Evolutionary conservation across 1,140 invertebrate species (phyloP).

Genomic region (Drosophila pseudoananassae): DNA sequence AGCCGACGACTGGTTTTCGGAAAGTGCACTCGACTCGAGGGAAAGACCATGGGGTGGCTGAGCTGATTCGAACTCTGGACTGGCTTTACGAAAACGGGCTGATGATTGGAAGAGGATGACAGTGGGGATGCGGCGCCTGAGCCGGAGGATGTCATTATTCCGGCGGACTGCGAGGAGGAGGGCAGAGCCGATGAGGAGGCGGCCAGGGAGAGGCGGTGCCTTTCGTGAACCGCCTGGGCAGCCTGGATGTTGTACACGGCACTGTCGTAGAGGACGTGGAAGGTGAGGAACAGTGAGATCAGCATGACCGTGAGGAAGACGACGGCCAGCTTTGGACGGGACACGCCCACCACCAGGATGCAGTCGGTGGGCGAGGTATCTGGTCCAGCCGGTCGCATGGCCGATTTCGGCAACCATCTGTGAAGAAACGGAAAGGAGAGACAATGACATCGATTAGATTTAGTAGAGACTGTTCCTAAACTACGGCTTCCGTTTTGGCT

Average conservation of each 20-base stretch:
- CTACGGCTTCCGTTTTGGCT: conserved; percentile 30
- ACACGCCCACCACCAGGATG: conserved; percentile 91
- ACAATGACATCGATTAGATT: conserved; percentile 36
- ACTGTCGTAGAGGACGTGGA: conserved; percentile 92
- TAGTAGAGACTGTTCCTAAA: not conserved
- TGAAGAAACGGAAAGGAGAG: conserved; percentile 1
- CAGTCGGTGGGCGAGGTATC: conserved; percentile 89
- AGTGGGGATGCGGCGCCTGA: conserved; percentile 18
- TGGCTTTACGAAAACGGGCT: conserved; percentile 72
- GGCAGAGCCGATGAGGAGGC: conserved; percentile 46
- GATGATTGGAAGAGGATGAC: conserved; percentile 50
- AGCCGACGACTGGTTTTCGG: conserved; percentile 85
- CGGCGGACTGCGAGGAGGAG: conserved; percentile 5
- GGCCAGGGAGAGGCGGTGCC: conserved; percentile 69
- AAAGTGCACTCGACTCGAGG: conserved; percentile 84
- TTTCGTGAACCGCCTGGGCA: conserved; percentile 75
- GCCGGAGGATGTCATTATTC: conserved; percentile 14
- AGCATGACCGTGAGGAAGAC: conserved; percentile 91
- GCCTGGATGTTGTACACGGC: conserved; percentile 90
- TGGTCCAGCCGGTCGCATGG: conserved; percentile 90
- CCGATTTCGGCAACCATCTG: conserved; percentile 91
- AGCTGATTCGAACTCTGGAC: conserved; percentile 66
- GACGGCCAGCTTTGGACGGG: conserved; percentile 91
- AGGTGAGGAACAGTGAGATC: conserved; percentile 91
- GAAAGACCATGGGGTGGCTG: conserved; percentile 84